Percentiles rank a stretch among this genome's conserved stretches.
Conservation (phyloP, 2,797 vertebrate species). For the Diglossa cyanea region DNA sequence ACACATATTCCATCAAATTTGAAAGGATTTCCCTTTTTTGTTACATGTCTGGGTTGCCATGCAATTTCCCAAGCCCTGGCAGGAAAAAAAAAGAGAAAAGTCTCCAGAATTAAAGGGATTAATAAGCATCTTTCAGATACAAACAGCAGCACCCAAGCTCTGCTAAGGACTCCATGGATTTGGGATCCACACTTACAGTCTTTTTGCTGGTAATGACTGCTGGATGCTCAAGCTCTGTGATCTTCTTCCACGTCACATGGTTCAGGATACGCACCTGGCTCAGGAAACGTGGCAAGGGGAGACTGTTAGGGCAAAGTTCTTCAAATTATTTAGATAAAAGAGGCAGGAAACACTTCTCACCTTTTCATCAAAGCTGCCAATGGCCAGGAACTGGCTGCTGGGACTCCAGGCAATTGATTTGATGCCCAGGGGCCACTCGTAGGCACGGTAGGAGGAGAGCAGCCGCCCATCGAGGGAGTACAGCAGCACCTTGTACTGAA, state of each 20-base stretch:
- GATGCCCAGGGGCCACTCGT: constrained; percentile 92
- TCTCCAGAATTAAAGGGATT: not conserved
- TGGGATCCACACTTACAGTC: constrained; percentile 76
- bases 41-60: not conserved
- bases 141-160: not conserved
- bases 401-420: constrained; percentile 92
- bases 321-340: not conserved
- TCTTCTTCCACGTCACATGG: constrained; percentile 94
- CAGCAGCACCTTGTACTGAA: constrained; percentile 91
- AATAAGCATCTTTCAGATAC: not conserved
- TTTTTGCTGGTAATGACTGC: constrained; percentile 77
- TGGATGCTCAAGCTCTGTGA: constrained; percentile 87
- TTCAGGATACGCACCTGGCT: constrained; percentile 91
- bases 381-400: constrained; percentile 93
- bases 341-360: constrained; percentile 60
- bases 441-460: constrained; percentile 85
- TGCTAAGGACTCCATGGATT: not conserved
- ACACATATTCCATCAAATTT: fast-evolving
- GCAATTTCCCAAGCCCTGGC: not conserved
- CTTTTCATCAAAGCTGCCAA: constrained; percentile 97
- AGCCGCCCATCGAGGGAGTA: constrained; percentile 95
- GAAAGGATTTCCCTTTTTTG: not conserved
- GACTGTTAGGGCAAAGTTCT: not conserved
- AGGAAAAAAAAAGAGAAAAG: not conserved
- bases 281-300: not conserved